These are phyloP conservation scores for Tamias sibiricus DNA, from an alignment of 2,113 vertebrate species.

Conservation along the genomic window DNA sequence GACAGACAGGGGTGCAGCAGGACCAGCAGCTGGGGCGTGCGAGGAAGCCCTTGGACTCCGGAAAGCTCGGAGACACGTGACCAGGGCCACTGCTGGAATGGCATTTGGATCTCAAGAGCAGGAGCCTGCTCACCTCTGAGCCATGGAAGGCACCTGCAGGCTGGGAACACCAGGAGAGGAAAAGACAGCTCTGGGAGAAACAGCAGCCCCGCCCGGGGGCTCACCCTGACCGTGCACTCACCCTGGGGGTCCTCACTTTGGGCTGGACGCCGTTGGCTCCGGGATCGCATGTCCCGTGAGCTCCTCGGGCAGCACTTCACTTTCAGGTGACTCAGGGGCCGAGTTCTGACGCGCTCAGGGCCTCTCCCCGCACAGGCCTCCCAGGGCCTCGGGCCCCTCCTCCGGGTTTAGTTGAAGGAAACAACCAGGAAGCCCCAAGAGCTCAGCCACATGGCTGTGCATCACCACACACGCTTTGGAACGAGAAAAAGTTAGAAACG, in stretches of 20 bases:
- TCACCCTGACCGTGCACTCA: accelerated
- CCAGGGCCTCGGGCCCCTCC: neutral
- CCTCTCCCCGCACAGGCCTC: neutral
- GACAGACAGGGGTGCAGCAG: neutral
- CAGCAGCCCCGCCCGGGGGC: too few relatives aligned
- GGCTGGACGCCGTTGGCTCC: neutral
- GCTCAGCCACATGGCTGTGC: neutral
- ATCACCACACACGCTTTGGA: neutral
- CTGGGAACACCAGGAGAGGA: neutral
- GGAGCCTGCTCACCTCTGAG: neutral
- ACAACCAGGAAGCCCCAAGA: neutral
- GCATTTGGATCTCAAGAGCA: neutral
- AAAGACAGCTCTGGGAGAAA: neutral
- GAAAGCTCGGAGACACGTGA: neutral
- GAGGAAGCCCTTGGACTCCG: accelerated
- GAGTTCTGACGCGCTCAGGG: neutral
- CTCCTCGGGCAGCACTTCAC: neutral
- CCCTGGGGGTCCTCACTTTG: neutral
- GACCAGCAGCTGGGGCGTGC: neutral
- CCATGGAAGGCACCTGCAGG: accelerated
- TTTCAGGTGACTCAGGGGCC: neutral
- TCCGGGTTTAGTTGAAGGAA: neutral
- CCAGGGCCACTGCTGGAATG: neutral
- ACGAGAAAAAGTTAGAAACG: neutral
- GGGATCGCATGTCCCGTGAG: accelerated